A percentile compares a stretch with the other conserved stretches of the same genome.
These are phyloP conservation scores for Odiellus spinosus DNA, from an alignment of 2,888 invertebrate genomes.

Conservation along the genomic window DNA sequence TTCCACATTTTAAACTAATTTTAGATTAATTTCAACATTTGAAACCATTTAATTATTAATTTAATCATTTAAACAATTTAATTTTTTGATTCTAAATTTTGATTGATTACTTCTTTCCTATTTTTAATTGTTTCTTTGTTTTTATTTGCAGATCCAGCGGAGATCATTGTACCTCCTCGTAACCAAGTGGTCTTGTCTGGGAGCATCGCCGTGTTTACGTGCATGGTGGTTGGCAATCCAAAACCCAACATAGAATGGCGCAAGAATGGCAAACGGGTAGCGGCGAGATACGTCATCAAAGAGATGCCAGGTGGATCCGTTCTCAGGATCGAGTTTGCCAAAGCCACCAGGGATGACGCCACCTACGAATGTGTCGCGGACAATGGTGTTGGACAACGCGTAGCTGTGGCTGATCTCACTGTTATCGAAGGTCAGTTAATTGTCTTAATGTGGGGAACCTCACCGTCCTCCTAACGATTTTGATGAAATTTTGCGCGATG, in stretches of 20 bases:
- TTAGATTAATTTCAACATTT: no score
- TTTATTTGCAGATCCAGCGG: conserved; percentile 56
- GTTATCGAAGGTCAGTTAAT: conserved; percentile 78
- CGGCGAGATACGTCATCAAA: conserved; percentile 32
- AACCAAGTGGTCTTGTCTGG: conserved; percentile 82
- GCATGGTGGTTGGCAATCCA: conserved; percentile 57
- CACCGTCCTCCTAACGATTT: no score
- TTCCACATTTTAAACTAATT: no score
- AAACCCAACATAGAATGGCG: conserved; percentile 89
- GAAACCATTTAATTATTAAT: no score
- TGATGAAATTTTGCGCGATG: no score
- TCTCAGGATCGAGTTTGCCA: conserved; percentile 82
- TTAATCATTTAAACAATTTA: no score
- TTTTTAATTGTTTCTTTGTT: neutral
- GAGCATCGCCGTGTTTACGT: conserved; percentile 89
- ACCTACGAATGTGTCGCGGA: conserved; percentile 91
- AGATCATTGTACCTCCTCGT: conserved; percentile 76
- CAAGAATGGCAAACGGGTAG: conserved; percentile 80
- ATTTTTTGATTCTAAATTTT: no score
- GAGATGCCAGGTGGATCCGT: conserved; percentile 55
- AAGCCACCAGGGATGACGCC: conserved; percentile 62
- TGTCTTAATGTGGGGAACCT: no score
- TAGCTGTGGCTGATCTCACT: conserved; percentile 69
- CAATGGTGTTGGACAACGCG: conserved; percentile 88
- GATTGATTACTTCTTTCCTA: no score